A percentile compares a stretch with the other conserved stretches of the same genome.
These are phyloP conservation scores for Drosophila albomicans DNA, from an alignment of 1,140 invertebrate genomes.

Conservation along the genomic window DNA sequence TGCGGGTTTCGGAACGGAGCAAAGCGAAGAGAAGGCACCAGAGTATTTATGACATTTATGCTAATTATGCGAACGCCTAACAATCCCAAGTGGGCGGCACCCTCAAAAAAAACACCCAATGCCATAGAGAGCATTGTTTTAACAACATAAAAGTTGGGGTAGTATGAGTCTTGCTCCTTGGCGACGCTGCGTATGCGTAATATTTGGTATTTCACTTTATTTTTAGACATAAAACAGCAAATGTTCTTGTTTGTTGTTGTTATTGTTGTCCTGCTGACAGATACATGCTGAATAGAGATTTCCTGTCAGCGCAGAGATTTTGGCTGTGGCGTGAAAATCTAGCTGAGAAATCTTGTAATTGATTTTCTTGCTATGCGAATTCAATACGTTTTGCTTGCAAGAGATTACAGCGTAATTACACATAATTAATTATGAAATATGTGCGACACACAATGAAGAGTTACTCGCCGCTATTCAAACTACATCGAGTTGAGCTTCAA, in stretches of 20 bases:
- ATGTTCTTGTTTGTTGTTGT: conserved; percentile 7
- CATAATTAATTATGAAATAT: conserved; percentile 15
- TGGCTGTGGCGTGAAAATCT: background rate
- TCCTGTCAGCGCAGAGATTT: conserved; percentile 22
- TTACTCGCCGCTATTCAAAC: background rate
- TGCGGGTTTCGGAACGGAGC: background rate
- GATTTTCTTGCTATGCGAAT: conserved; percentile 4
- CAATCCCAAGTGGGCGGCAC: background rate
- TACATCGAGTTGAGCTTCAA: conserved; percentile 7
- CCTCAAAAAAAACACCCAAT: background rate
- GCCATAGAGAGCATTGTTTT: conserved; percentile 30
- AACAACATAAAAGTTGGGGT: conserved; percentile 7
- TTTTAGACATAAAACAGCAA: conserved; percentile 58
- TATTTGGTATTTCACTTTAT: conserved; percentile 59
- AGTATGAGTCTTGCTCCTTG: conserved; percentile 9
- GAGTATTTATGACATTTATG: conserved; percentile 73
- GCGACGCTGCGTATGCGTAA: conserved; percentile 66
- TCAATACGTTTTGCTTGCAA: background rate
- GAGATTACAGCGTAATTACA: background rate
- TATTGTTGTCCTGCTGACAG: background rate
- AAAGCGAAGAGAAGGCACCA: conserved; percentile 19
- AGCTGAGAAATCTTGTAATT: conserved; percentile 6
- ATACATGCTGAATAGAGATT: conserved; percentile 11
- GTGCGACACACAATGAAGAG: background rate
- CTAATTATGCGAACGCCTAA: conserved; percentile 70